Percentiles rank a stretch among this genome's conserved stretches.
phyloP scores from a whole-genome alignment of 2,113 vertebrate species.

The Pseudorasbora parva region DNA sequence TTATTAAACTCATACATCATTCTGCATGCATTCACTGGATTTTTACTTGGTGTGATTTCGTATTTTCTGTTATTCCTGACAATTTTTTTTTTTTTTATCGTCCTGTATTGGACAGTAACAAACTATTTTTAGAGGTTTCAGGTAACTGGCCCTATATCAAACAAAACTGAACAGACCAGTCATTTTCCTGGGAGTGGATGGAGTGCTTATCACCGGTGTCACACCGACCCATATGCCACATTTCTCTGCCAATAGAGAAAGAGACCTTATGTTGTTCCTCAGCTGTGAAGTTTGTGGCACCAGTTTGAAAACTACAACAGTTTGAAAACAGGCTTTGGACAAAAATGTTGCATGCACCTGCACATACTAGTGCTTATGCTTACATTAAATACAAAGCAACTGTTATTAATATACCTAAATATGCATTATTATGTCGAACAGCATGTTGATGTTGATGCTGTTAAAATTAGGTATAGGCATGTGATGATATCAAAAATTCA shows the following conservation, averaged over 20 bases:
- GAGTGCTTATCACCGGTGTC: slow-evolving; percentile 51
- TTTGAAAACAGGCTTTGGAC: background rate
- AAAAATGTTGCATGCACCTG: background rate
- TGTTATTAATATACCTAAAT: background rate
- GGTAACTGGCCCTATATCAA: slow-evolving; percentile 53
- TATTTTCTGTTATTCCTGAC: background rate
- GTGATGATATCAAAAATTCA: background rate
- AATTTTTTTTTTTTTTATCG: background rate
- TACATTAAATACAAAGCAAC: no score
- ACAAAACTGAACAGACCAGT: slow-evolving; percentile 42
- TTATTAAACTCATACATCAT: background rate
- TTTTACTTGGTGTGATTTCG: background rate
- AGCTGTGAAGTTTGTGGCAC: slow-evolving; percentile 25
- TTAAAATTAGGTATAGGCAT: background rate
- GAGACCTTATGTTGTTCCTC: slow-evolving; percentile 20
- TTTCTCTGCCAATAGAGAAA: slow-evolving; percentile 44
- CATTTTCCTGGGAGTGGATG: slow-evolving; percentile 43
- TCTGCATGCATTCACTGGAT: no score
- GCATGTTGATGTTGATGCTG: background rate
- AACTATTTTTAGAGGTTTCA: slow-evolving; percentile 43
- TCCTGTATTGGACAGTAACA: background rate
- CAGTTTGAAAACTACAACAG: slow-evolving; percentile 1
- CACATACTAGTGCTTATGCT: no score
- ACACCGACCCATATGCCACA: slow-evolving; percentile 55
- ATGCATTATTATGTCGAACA: background rate